A percentile compares a stretch with the other conserved stretches of the same genome.
Conservation (phyloP, 2,888 invertebrate genomes). For the Ligdia adustata region DNA sequence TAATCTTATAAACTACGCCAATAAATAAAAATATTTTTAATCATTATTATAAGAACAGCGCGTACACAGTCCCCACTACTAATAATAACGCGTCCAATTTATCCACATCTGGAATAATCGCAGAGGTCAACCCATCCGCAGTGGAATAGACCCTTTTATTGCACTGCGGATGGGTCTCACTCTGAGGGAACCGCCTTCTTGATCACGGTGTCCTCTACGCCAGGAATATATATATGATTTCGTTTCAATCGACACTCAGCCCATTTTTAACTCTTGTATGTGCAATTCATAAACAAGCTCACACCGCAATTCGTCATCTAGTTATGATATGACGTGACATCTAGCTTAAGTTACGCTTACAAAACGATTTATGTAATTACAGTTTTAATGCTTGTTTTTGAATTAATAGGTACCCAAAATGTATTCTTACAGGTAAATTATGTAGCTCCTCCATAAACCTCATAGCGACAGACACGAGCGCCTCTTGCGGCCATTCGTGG, state of each 20-base stretch:
- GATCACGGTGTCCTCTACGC: no score
- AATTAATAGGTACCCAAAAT: background rate
- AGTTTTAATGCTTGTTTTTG: no score
- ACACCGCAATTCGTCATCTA: background rate
- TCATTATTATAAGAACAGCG: constrained; percentile 5
- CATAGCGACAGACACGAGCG: constrained; percentile 95
- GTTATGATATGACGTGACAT: no score
- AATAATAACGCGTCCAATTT: constrained; percentile 26
- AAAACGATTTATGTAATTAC: no score
- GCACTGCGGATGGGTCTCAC: no score
- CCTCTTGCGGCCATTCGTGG: constrained; percentile 99
- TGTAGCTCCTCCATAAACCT: constrained; percentile 92
- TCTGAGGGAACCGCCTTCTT: no score
- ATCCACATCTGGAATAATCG: no score
- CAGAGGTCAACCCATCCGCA: constrained; percentile 26
- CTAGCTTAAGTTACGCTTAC: no score
- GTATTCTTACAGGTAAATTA: constrained; percentile 88
- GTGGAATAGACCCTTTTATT: no score
- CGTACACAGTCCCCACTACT: constrained; percentile 22
- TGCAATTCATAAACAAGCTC: constrained; percentile 2
- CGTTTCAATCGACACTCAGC: no score
- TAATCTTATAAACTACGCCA: no score
- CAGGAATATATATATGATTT: constrained; percentile 22
- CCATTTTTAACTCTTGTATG: constrained; percentile 10
- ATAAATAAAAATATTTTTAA: no score